Percentiles rank a stretch among this genome's conserved stretches.
Conservation (phyloP, 2,888 invertebrate species). For the Norana najaformis region DNA sequence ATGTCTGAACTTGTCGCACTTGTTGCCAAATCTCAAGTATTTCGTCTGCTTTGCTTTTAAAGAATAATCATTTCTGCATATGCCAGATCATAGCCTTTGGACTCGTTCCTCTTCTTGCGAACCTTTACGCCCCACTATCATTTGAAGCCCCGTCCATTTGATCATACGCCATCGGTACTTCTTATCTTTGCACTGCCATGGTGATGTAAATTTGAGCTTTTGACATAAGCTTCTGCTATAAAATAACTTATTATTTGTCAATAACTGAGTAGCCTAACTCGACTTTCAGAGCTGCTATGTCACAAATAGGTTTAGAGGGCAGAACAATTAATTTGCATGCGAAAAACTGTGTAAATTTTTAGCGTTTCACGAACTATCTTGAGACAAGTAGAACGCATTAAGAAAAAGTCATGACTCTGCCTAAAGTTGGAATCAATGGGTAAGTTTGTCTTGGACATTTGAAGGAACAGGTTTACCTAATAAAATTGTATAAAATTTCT, state of each 20-base stretch:
- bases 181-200: not conserved
- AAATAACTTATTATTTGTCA: not conserved
- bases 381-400: not conserved
- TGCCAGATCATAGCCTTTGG: no score
- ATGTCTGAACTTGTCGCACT: no score
- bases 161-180: not conserved
- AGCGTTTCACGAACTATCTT: not conserved
- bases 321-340: not conserved
- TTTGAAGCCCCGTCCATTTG: not conserved
- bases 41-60: no score
- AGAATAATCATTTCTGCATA: no score
- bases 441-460: constrained; percentile 32
- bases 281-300: not conserved
- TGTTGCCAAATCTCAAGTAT: no score
- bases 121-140: no score
- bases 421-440: constrained; percentile 48
- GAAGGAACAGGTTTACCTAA: not conserved
- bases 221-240: not conserved
- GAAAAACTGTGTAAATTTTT: not conserved
- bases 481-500: not conserved
- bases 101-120: no score
- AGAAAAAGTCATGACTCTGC: not conserved
- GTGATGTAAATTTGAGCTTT: not conserved
- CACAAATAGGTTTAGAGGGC: not conserved
- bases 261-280: not conserved